Evolutionary conservation across 2,797 vertebrate genomes (phyloP).

Genomic region (Argentina silus): DNA sequence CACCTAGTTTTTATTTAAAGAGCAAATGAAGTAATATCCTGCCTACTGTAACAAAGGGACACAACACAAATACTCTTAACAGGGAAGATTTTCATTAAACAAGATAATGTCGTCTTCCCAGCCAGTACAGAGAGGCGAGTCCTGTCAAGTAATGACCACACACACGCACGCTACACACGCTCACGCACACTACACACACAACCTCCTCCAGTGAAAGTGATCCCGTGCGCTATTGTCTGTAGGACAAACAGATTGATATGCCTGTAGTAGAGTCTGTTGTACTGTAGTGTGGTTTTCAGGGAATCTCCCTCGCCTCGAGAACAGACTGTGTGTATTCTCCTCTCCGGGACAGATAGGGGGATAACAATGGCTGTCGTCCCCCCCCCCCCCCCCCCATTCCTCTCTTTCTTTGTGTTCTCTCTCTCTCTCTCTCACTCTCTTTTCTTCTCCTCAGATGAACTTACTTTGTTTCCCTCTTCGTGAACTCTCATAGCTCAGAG

Average conservation of each 20-base stretch:
- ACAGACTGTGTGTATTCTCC: conserved; percentile 36
- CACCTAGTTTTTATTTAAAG: no score
- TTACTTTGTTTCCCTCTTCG: background rate
- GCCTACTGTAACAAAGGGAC: no score
- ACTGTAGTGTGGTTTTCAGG: conserved; percentile 18
- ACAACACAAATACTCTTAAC: no score
- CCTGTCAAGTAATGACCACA: background rate
- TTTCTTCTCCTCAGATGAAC: background rate
- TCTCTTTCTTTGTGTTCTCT: conserved; percentile 6
- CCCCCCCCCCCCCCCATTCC: conserved; percentile 4
- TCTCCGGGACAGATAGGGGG: conserved; percentile 18
- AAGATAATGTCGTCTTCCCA: background rate
- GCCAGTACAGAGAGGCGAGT: background rate
- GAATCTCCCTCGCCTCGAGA: conserved; percentile 21
- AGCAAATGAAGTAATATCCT: background rate
- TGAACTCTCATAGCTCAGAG: no score
- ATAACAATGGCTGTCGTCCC: conserved; percentile 44
- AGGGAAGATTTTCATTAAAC: no score
- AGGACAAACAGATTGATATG: conserved; percentile 31
- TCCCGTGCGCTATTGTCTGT: conserved; percentile 30
- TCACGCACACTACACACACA: conserved; percentile 9
- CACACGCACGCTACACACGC: background rate
- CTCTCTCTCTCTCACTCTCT: background rate
- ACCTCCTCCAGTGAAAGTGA: conserved; percentile 39
- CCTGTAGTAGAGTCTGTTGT: conserved; percentile 20